These are phyloP conservation scores for Eueremaeus valkanovi DNA, from an alignment of 2,888 invertebrate species.

Conservation along the genomic window DNA sequence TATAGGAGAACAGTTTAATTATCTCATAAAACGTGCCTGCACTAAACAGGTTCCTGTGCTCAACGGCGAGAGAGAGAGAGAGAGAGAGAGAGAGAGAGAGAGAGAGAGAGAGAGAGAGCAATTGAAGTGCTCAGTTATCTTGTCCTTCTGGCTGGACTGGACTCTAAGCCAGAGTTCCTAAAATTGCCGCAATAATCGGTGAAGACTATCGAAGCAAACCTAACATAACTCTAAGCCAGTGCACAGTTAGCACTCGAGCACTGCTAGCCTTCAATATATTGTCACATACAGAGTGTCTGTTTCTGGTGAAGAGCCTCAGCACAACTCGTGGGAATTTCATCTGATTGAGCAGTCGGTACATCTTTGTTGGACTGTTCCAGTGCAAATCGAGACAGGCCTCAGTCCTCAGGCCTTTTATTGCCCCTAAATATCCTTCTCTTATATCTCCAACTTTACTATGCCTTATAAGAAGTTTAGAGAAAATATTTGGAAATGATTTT, in stretches of 20 bases:
- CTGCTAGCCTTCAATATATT: conserved; percentile 11
- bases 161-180: neutral
- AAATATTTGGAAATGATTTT: conserved; percentile 29
- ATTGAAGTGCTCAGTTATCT: conserved; percentile 15
- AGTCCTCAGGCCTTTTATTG: conserved; percentile 34
- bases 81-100: neutral
- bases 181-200: conserved; percentile 26
- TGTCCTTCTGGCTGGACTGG: conserved; percentile 30
- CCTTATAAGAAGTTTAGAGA: conserved; percentile 18
- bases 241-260: neutral
- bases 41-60: conserved; percentile 3
- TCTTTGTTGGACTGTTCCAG: conserved; percentile 34
- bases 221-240: conserved; percentile 13
- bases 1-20: conserved; percentile 29
- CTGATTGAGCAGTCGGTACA: conserved; percentile 34
- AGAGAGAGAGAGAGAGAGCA: neutral
- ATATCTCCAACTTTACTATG: too few species aligned
- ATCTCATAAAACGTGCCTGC: conserved; percentile 34
- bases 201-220: neutral
- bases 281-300: neutral
- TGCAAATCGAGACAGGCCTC: conserved; percentile 19
- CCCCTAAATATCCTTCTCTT: conserved; percentile 31
- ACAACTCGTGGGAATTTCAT: conserved; percentile 33
- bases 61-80: neutral
- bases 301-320: conserved; percentile 24